Evolutionary conservation across 2,797 vertebrate genomes (phyloP).

Genomic region (Eremophila alpestris): DNA sequence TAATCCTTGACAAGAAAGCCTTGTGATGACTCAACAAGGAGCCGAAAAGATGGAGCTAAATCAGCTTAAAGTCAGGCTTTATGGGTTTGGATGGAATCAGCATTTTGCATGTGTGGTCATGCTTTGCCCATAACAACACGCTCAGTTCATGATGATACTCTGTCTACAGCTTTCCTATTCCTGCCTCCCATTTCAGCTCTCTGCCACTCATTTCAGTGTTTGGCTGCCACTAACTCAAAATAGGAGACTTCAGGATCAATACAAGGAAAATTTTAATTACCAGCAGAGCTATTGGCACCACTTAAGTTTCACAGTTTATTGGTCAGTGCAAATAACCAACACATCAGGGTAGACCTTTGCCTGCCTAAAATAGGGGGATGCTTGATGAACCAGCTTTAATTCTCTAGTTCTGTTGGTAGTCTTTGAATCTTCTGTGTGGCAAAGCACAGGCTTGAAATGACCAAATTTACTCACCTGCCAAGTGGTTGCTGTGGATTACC

Average conservation of each 20-base stretch:
- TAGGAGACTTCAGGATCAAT: not conserved
- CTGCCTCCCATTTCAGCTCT: not conserved
- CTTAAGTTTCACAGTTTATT: not conserved
- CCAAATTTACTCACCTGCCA: not conserved
- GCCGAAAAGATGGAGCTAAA: slow-evolving; percentile 73
- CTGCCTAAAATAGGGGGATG: not conserved
- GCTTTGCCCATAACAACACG: not conserved
- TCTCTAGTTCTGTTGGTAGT: not conserved
- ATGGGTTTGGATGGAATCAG: slow-evolving; percentile 80
- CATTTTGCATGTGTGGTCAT: slow-evolving; percentile 51
- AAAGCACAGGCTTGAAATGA: not conserved
- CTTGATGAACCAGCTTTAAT: not conserved
- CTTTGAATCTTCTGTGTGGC: not conserved
- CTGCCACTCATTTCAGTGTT: not conserved
- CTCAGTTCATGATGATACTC: not conserved
- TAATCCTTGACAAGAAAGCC: slow-evolving; percentile 66
- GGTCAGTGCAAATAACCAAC: not conserved
- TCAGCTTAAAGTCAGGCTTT: slow-evolving; percentile 78
- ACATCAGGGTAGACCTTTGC: not conserved
- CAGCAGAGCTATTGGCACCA: not conserved
- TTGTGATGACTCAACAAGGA: slow-evolving; percentile 73
- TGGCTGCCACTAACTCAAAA: not conserved
- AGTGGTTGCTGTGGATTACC: not conserved
- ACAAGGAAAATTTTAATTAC: not conserved
- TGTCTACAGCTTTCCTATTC: not conserved